Percentiles rank a stretch among this genome's conserved stretches.
phyloP scores from a whole-genome alignment of 1,140 invertebrate species.

The Listronotus oregonensis region DNA sequence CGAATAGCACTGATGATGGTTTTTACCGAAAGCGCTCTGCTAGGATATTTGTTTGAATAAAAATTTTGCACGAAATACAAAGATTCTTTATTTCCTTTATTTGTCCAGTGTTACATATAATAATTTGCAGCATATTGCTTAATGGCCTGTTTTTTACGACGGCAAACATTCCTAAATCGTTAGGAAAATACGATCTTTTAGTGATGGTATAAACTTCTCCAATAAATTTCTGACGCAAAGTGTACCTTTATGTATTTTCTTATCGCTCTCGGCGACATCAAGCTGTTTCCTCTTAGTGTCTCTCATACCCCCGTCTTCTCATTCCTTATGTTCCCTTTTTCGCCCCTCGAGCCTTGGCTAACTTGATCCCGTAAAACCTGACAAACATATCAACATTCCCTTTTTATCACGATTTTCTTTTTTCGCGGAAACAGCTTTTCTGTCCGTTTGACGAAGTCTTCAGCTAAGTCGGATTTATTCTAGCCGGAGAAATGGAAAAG shows the following conservation, averaged over 20 bases:
- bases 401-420: slow-evolving; percentile 5
- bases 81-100: too few relatives aligned
- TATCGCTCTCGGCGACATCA: slow-evolving; percentile 3
- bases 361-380: slow-evolving; percentile 48
- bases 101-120: too few relatives aligned
- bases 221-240: neutral
- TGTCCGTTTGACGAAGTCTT: slow-evolving; percentile 31
- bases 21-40: too few relatives aligned
- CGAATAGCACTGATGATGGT: too few relatives aligned
- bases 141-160: too few relatives aligned
- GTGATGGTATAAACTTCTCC: neutral
- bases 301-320: neutral
- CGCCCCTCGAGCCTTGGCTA: slow-evolving; percentile 13
- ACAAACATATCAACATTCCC: slow-evolving; percentile 48
- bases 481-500: slow-evolving; percentile 6
- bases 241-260: slow-evolving; percentile 18
- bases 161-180: too few relatives aligned
- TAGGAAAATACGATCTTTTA: too few relatives aligned
- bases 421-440: slow-evolving; percentile 18
- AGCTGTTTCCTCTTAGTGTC: slow-evolving; percentile 14
- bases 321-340: neutral
- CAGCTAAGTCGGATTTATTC: slow-evolving; percentile 38
- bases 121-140: too few relatives aligned
- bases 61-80: too few relatives aligned
- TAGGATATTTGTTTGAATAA: too few relatives aligned